These are phyloP conservation scores for Antheraea mylitta DNA, from an alignment of 1,140 invertebrate species.

Conservation along the genomic window DNA sequence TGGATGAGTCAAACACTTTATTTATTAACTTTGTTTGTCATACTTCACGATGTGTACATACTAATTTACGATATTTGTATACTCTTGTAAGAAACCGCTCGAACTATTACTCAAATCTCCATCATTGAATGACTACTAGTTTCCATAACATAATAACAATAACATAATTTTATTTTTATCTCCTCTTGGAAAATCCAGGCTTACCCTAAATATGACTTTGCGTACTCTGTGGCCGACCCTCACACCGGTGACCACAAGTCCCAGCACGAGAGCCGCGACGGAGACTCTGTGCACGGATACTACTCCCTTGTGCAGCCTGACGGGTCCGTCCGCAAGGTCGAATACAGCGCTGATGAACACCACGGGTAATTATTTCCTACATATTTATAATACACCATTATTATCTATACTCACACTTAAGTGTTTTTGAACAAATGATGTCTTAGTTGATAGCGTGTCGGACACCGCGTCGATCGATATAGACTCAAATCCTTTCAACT, in stretches of 20 bases:
- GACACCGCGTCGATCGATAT: too few species aligned
- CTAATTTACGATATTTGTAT: neutral
- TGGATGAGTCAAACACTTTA: too few species aligned
- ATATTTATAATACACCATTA: too few species aligned
- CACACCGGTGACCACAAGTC: constrained; percentile 59
- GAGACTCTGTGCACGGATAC: constrained; percentile 52
- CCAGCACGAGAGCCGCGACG: constrained; percentile 55
- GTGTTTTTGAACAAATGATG: too few species aligned
- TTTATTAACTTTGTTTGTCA: too few species aligned
- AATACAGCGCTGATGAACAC: constrained; percentile 67
- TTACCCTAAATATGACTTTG: constrained; percentile 71
- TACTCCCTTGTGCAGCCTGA: constrained; percentile 61
- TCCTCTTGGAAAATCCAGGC: constrained; percentile 24
- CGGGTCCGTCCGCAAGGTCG: constrained; percentile 66
- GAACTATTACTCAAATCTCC: neutral
- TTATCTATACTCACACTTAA: too few species aligned
- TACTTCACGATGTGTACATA: too few species aligned
- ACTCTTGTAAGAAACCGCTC: neutral
- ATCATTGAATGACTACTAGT: too few species aligned
- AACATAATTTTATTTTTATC: constrained; percentile 44
- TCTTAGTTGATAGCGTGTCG: too few species aligned
- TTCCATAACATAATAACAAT: too few species aligned
- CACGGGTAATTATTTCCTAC: constrained; percentile 35
- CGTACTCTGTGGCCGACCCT: constrained; percentile 75
- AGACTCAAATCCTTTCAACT: too few species aligned